Base-by-base conservation (phyloP, 2,888 invertebrate genomes). In the Drosophila gaucha region DNA sequence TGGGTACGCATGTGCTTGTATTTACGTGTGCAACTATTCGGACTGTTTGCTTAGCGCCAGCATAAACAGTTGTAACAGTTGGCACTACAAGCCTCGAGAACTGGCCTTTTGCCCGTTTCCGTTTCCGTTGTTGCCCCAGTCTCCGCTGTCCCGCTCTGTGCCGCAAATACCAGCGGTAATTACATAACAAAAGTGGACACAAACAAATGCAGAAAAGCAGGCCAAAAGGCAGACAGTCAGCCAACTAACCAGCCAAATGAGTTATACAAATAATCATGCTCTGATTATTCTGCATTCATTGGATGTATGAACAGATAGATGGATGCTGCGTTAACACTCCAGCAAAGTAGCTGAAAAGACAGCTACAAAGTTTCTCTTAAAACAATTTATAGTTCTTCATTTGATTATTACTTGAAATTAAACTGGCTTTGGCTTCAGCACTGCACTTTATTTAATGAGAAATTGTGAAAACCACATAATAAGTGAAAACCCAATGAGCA, bases 41-140 rank as follows among this genome's bases (percentile, higher is more conserved):
- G 54, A 26, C 22, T 60, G 71, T 86, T 74, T 86, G 84, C 50
- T 66, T 60, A 74, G 67, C 74, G 67, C 80, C 80, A 74, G 80
- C 86, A 80, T 86, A 86, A 80, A 84, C 84, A 86, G 70, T 71
- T 74, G 84, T 84, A 83, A 80, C 86, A 83, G 80, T 80, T 86
- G 80, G 78, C 46, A 41, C 46, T 71, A 76, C 84, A 83, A 70
- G 67, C 39, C 50, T 60, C 33, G 35, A 33, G 46, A 41, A 30
- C 51, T 55, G 54, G 50, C 51, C 57, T 24, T 51, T 30, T 36
- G 20, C 35, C 33, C 14, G 43, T 18, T 26, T 50, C 28, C 22
- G 44, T 20, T 30, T 12, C 26, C 28, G 50, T n/a, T n/a, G 8
- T 24, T 16, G 1, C 24, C 14, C 9, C 9, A 8, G 20, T 41